phyloP scores from a whole-genome alignment of 2,797 vertebrate species.

The Synanceia verrucosa region DNA sequence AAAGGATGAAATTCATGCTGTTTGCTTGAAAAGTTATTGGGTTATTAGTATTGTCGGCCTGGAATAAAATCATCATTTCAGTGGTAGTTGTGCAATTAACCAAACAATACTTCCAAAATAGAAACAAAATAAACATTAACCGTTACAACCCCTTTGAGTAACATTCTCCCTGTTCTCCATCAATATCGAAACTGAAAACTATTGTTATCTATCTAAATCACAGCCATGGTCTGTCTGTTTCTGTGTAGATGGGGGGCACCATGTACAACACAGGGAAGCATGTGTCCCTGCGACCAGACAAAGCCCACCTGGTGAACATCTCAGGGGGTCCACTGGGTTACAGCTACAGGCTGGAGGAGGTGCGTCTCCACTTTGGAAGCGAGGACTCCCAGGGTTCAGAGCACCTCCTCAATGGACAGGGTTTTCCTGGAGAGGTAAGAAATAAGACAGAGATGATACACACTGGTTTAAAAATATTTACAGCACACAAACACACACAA shows the following conservation, averaged over 20 bases:
- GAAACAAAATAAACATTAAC: no score
- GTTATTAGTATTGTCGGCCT: no score
- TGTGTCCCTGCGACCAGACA: conserved; percentile 92
- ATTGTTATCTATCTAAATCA: neutral
- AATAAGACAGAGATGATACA: neutral
- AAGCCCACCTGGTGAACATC: conserved; percentile 94
- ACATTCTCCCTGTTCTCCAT: no score
- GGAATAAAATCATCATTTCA: neutral
- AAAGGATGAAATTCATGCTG: no score
- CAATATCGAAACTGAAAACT: no score
- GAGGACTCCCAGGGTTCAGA: conserved; percentile 94
- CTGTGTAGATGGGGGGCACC: conserved; percentile 88
- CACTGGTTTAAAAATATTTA: neutral
- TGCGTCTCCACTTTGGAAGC: conserved; percentile 93
- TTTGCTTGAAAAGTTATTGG: no score
- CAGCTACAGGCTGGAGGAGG: conserved; percentile 93
- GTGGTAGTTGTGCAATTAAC: no score
- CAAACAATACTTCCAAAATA: no score
- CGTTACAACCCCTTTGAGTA: no score
- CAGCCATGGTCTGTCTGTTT: neutral
- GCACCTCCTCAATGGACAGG: conserved; percentile 94
- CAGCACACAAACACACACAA: neutral
- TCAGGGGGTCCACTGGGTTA: conserved; percentile 94
- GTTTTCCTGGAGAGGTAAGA: conserved; percentile 95
- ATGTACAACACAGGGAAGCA: conserved; percentile 98